Conservation (phyloP, 92 coral and sea anemone species). For the Epizoanthus ramosus region DNA sequence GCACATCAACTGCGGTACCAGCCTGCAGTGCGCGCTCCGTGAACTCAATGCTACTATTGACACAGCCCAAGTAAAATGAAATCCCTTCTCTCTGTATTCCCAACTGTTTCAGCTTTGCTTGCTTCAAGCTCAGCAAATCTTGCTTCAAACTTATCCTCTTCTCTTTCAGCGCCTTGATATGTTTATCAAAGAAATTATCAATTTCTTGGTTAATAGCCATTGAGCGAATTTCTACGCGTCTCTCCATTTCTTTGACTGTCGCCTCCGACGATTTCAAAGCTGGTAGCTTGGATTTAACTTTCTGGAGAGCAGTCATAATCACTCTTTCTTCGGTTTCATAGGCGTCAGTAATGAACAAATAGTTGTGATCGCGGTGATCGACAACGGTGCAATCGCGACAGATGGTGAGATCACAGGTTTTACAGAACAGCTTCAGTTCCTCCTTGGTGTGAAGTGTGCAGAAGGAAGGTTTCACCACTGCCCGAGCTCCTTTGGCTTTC, state of each 20-base stretch:
- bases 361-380: slow-evolving; percentile 11
- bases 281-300: not conserved
- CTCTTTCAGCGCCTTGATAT: not conserved
- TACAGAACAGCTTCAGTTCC: slow-evolving; percentile 1
- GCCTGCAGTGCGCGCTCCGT: slow-evolving; percentile 11
- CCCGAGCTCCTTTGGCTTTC: slow-evolving; percentile 8
- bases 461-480: slow-evolving; percentile 4
- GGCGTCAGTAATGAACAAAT: not conserved
- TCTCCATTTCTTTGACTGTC: slow-evolving; percentile 13
- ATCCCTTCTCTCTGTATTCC: slow-evolving; percentile 3
- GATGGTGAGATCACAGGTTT: slow-evolving; percentile 1
- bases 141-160: slow-evolving; percentile 6
- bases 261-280: not conserved
- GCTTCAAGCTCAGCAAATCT: not conserved
- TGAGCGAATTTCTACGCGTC: not conserved
- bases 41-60: slow-evolving; percentile 3
- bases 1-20: not conserved
- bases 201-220: not conserved
- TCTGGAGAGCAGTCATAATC: not conserved
- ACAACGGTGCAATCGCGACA: slow-evolving; percentile 4
- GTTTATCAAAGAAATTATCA: not conserved
- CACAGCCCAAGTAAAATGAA: not conserved
- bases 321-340: not conserved
- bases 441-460: not conserved
- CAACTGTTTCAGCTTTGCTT: not conserved